These are phyloP conservation scores for Dicyrtomina minuta DNA, from an alignment of 2,888 invertebrate species.

Conservation along the genomic window DNA sequence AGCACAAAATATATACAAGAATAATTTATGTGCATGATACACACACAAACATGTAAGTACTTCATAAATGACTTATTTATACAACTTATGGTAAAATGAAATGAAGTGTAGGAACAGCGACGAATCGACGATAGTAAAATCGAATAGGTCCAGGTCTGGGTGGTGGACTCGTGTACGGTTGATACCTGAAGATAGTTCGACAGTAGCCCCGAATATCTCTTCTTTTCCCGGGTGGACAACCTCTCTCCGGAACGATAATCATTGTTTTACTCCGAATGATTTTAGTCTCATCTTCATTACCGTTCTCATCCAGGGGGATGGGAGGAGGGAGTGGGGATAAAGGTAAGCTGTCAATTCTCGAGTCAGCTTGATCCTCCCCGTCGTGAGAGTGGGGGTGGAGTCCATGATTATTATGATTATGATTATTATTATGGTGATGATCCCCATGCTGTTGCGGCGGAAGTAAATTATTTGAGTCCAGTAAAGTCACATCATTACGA, in stretches of 20 bases:
- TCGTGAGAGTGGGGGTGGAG: neutral
- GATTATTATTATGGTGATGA: neutral
- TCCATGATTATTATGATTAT: neutral
- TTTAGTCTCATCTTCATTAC: conserved; percentile 37
- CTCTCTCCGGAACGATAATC: conserved; percentile 50
- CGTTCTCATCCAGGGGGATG: conserved; percentile 29
- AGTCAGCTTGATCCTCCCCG: conserved; percentile 12
- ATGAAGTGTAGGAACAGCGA: conserved; percentile 51
- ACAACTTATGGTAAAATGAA: conserved; percentile 44
- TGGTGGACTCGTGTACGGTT: conserved; percentile 42
- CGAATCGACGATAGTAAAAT: conserved; percentile 50
- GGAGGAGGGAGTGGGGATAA: conserved; percentile 20
- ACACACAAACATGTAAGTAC: too few species aligned
- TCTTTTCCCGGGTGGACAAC: conserved; percentile 45
- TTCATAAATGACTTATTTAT: too few species aligned
- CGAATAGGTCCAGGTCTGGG: conserved; percentile 40
- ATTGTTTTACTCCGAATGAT: conserved; percentile 45
- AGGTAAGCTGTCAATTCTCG: conserved; percentile 21
- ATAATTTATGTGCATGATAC: too few species aligned
- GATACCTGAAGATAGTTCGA: conserved; percentile 43
- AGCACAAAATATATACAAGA: neutral
- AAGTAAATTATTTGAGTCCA: conserved; percentile 25
- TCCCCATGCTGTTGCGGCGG: conserved; percentile 8
- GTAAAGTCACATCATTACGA: conserved; percentile 7
- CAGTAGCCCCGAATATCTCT: conserved; percentile 50